A percentile compares a stretch with the other conserved stretches of the same genome.
Evolutionary conservation across 2,797 vertebrate species (phyloP).

Genomic region (Enteromius paludinosus): DNA sequence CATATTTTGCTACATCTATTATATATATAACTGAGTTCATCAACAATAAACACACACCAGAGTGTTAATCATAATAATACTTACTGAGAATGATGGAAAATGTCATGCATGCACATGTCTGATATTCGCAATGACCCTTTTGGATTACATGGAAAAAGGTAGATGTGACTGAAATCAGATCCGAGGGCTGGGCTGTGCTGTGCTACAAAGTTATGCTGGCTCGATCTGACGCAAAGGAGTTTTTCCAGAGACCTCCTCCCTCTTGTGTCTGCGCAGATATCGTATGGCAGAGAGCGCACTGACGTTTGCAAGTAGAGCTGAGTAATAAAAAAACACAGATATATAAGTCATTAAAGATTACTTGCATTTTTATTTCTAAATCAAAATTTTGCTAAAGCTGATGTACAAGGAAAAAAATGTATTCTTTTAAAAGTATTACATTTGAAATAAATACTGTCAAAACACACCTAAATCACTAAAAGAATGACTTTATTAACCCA

Average conservation of each 20-base stretch:
- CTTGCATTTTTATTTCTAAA: neutral
- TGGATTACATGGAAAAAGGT: slow-evolving; percentile 49
- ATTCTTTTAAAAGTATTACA: neutral
- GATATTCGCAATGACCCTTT: slow-evolving; percentile 24
- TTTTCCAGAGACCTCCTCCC: slow-evolving; percentile 61
- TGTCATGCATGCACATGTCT: slow-evolving; percentile 29
- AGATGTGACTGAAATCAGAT: slow-evolving; percentile 49
- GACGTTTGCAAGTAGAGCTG: slow-evolving; percentile 92
- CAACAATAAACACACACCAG: neutral
- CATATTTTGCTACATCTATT: neutral
- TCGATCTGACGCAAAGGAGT: slow-evolving; percentile 56
- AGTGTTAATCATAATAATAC: slow-evolving; percentile 7
- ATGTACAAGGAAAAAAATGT: neutral
- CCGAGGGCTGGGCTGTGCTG: slow-evolving; percentile 27
- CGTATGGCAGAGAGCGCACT: slow-evolving; percentile 93
- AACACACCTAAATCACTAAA: neutral
- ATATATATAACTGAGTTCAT: neutral
- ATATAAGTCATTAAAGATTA: neutral
- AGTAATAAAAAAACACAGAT: slow-evolving; percentile 56
- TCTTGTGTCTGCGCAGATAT: slow-evolving; percentile 86
- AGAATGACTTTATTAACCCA: neutral
- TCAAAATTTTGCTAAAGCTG: neutral
- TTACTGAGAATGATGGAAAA: slow-evolving; percentile 24
- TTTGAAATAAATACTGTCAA: neutral
- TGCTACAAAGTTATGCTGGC: slow-evolving; percentile 40